A percentile compares a stretch with the other conserved stretches of the same genome.
Conservation (phyloP, 2,888 invertebrate species). For the Drosophila acutilabella region DNA sequence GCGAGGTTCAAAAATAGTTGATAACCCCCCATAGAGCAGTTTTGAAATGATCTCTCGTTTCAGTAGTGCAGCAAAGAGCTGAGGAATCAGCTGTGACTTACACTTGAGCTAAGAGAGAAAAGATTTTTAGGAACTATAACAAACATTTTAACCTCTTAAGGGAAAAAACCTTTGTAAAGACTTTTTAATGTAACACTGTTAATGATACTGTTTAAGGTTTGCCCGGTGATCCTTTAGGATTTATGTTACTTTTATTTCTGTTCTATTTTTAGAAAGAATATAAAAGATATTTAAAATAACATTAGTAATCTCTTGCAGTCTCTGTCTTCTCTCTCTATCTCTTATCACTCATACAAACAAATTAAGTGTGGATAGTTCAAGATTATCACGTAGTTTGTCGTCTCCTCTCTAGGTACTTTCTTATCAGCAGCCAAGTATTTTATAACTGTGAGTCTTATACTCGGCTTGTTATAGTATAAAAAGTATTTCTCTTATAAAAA, state of each 20-base stretch:
- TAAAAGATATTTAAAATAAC: no score
- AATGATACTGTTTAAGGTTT: no score
- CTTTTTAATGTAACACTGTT: no score
- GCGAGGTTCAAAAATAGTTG: constrained; percentile 35
- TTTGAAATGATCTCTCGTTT: not conserved
- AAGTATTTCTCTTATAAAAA: no score
- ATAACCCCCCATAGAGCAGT: constrained; percentile 49
- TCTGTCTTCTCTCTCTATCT: not conserved
- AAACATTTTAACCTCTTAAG: no score
- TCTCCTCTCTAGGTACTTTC: constrained; percentile 1
- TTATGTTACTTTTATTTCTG: no score
- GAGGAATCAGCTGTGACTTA: not conserved
- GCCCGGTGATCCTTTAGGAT: no score
- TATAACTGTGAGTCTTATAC: not conserved
- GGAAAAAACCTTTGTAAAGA: no score
- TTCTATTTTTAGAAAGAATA: no score
- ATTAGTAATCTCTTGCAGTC: not conserved
- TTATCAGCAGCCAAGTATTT: not conserved
- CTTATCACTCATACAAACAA: not conserved
- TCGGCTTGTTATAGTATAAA: not conserved
- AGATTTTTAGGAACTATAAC: no score
- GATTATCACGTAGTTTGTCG: not conserved
- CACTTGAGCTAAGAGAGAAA: not conserved
- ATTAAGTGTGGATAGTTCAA: not conserved
- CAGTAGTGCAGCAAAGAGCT: constrained; percentile 2